Evolutionary conservation across 1,140 invertebrate genomes (phyloP).

Genomic region (Drosophila kurseongensis): DNA sequence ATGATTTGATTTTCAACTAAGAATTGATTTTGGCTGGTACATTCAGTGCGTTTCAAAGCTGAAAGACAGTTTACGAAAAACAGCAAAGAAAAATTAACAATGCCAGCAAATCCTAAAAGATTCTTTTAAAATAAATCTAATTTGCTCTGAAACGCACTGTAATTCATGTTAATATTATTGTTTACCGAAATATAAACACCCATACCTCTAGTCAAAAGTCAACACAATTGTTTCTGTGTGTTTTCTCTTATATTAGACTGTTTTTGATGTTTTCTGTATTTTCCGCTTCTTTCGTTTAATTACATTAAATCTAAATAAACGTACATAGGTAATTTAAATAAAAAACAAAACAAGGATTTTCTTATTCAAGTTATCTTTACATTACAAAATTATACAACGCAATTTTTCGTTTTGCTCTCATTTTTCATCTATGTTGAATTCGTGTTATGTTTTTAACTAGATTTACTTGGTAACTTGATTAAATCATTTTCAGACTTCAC

Average conservation of each 20-base stretch:
- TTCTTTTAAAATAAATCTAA: no score
- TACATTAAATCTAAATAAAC: slow-evolving; percentile 73
- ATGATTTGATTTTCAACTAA: slow-evolving; percentile 97
- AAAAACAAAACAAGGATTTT: slow-evolving; percentile 66
- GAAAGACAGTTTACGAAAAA: not conserved
- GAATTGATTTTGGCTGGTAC: not conserved
- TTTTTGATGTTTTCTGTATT: slow-evolving; percentile 66
- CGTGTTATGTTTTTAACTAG: slow-evolving; percentile 53
- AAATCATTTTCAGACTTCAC: slow-evolving; percentile 84
- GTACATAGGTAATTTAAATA: slow-evolving; percentile 70
- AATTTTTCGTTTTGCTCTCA: slow-evolving; percentile 29
- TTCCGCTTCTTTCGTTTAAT: slow-evolving; percentile 66
- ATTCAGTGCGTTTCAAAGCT: not conserved
- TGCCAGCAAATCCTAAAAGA: not conserved
- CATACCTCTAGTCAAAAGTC: slow-evolving; percentile 35
- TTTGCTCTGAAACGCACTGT: slow-evolving; percentile 8
- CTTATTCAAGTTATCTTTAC: slow-evolving; percentile 64
- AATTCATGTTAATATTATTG: not conserved
- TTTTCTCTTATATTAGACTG: slow-evolving; percentile 45
- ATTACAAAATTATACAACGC: slow-evolving; percentile 74
- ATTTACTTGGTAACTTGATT: slow-evolving; percentile 79
- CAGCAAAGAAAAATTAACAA: not conserved
- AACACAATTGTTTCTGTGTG: slow-evolving; percentile 26
- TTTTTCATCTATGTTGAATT: slow-evolving; percentile 40
- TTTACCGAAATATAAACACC: not conserved